phyloP scores from a whole-genome alignment of 2,888 invertebrate genomes.

The Cerastoderma edule region DNA sequence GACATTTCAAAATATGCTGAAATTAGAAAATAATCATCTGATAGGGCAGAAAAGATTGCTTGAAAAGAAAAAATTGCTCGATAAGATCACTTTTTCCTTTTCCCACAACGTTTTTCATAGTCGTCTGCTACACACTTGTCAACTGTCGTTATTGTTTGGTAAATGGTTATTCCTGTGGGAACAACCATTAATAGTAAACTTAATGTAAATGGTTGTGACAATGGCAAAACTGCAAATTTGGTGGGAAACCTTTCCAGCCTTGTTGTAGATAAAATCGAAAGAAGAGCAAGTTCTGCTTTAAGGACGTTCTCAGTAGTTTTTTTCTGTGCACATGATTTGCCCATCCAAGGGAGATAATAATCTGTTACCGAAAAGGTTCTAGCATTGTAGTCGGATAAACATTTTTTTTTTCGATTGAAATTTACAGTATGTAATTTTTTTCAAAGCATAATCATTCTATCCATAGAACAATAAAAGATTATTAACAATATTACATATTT shows the following conservation, averaged over 20 bases:
- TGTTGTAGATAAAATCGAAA: not conserved
- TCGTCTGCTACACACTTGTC: not conserved
- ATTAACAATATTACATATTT: too few relatives aligned
- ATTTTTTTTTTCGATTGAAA: too few relatives aligned
- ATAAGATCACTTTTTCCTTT: not conserved
- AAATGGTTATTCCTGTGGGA: not conserved
- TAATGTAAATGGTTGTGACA: not conserved
- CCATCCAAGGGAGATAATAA: too few relatives aligned
- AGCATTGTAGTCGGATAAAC: too few relatives aligned
- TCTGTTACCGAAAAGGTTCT: too few relatives aligned
- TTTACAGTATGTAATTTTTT: too few relatives aligned
- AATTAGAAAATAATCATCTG: not conserved
- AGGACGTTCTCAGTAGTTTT: not conserved
- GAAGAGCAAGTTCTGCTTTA: not conserved
- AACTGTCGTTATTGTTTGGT: not conserved
- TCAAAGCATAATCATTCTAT: too few relatives aligned
- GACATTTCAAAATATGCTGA: not conserved
- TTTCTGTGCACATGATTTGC: too few relatives aligned
- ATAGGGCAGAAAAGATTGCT: not conserved
- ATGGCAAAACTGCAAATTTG: not conserved
- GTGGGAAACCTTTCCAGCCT: not conserved
- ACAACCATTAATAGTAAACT: too few relatives aligned
- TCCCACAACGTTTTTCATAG: not conserved
- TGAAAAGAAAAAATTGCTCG: not conserved
- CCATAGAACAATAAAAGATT: too few relatives aligned